phyloP scores from a whole-genome alignment of 2,113 vertebrate species.

The Odocoileus hemionus region DNA sequence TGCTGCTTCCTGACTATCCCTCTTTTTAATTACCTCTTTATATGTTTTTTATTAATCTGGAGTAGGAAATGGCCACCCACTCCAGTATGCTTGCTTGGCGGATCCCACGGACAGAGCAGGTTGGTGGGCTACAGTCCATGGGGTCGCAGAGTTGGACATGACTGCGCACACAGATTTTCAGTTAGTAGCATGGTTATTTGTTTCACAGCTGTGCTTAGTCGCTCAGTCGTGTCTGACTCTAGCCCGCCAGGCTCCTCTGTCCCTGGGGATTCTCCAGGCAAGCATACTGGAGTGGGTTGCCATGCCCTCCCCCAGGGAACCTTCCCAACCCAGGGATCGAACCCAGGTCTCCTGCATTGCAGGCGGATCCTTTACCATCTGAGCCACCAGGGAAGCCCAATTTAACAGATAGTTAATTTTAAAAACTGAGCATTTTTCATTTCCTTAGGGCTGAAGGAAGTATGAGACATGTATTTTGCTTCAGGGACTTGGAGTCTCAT shows the following conservation, averaged over 20 bases:
- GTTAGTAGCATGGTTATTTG: neutral
- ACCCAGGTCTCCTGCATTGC: neutral
- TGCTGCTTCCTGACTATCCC: neutral
- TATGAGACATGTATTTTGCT: neutral
- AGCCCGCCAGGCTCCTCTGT: neutral
- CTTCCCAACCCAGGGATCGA: neutral
- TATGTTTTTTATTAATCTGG: constrained; percentile 11
- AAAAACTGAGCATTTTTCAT: neutral
- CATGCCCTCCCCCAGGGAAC: neutral
- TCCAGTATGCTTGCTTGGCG: neutral
- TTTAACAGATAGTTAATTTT: neutral
- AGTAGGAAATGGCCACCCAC: neutral
- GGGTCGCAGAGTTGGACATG: neutral
- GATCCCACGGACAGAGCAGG: neutral
- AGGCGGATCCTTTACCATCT: neutral
- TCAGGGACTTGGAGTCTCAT: neutral
- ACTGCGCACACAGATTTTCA: neutral
- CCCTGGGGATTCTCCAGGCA: neutral
- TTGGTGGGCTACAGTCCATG: neutral
- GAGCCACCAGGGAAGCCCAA: neutral
- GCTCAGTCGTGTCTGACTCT: neutral
- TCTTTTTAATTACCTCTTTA: neutral
- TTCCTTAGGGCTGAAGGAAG: neutral
- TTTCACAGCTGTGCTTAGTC: neutral
- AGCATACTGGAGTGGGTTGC: neutral